These are phyloP conservation scores for Nesoenas mayeri DNA, from an alignment of 2,113 vertebrate species.

Conservation along the genomic window DNA sequence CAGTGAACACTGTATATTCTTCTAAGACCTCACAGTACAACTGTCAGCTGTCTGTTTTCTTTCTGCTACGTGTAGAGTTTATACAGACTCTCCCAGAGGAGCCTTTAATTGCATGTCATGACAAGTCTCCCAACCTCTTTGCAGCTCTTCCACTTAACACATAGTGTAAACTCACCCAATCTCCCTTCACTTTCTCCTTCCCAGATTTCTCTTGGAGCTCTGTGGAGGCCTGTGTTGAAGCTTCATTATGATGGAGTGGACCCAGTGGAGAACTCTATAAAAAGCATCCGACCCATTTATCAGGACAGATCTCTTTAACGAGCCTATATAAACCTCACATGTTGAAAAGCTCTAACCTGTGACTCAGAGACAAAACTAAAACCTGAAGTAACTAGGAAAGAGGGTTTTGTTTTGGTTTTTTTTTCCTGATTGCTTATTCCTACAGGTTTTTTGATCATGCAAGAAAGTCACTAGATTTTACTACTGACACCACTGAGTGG, in stretches of 20 bases:
- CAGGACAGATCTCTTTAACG: conserved; percentile 54
- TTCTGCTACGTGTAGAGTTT: conserved; percentile 36
- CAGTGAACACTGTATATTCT: conserved; percentile 47
- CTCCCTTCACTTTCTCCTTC: conserved; percentile 63
- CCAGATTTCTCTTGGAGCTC: conserved; percentile 20
- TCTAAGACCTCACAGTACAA: conserved; percentile 35
- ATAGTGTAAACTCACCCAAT: conserved; percentile 45
- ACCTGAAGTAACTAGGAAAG: background rate
- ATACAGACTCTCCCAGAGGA: conserved; percentile 43
- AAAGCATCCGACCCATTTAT: conserved; percentile 57
- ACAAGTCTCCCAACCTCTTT: conserved; percentile 71
- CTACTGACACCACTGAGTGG: background rate
- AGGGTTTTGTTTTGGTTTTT: background rate
- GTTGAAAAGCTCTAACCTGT: conserved; percentile 27
- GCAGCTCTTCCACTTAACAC: conserved; percentile 66
- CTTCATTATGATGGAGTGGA: conserved; percentile 42
- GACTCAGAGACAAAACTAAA: conserved; percentile 23
- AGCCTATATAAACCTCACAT: background rate
- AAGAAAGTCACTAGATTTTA: conserved; percentile 15
- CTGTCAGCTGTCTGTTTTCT: conserved; percentile 59
- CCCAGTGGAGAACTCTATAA: conserved; percentile 42
- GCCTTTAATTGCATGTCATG: conserved; percentile 70
- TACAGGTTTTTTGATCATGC: background rate
- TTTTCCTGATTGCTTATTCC: background rate
- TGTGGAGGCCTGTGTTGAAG: conserved; percentile 2